Evolutionary conservation across 2,888 invertebrate species (phyloP), one percentile per base, ranked within the genome.

Genomic region (Mesorhabditis belari): DNA sequence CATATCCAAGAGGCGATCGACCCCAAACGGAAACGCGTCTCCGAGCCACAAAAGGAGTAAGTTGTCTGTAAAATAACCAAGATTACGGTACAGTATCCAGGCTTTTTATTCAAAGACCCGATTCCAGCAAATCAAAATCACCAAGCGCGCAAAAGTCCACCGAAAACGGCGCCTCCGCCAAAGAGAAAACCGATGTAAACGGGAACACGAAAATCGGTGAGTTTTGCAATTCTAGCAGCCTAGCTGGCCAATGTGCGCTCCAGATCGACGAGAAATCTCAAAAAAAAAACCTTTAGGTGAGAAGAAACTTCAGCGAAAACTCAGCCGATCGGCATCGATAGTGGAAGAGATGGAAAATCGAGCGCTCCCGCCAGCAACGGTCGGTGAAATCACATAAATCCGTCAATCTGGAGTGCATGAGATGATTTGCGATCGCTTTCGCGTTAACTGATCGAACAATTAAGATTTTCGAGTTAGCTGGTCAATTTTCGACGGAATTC

Each of bases 1-100:
- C 86, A 86, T 76, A 81, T 86, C 49, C 86, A 86, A 78, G 74
- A 75, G 53, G 68, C 68, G 50, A 57, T 76, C 49, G 44, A 35
- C n/a, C 12, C n/a, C 44, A 35, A 35, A n/a, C 44, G 44, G 44
- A n/a, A 35, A n/a, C 44, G 44, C 12, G 44, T n/a, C 12, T 9
- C 1, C 12, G n/a, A 35, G 2, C 44, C 44, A 35, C 12, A 35
- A n/a, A n/a, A 9, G 44, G 44, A 9, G 44, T 17, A 35, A n/a
- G 12, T n/a, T 35, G 44, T n/a, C 12, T 9, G 12, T 17, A 35
- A n/a, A n/a, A 17, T n/a, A 35, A n/a, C 44, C 44, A 35, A 35
- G n/a, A 35, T 1, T n/a, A n/a, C n/a, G n/a, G n/a, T n/a, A n/a
- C n/a, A n/a, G n/a, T n/a, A n/a, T n/a, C n/a, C n/a, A n/a, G n/a